Base-by-base conservation (phyloP, 2,113 vertebrate species). In the Xenopus borealis region DNA sequence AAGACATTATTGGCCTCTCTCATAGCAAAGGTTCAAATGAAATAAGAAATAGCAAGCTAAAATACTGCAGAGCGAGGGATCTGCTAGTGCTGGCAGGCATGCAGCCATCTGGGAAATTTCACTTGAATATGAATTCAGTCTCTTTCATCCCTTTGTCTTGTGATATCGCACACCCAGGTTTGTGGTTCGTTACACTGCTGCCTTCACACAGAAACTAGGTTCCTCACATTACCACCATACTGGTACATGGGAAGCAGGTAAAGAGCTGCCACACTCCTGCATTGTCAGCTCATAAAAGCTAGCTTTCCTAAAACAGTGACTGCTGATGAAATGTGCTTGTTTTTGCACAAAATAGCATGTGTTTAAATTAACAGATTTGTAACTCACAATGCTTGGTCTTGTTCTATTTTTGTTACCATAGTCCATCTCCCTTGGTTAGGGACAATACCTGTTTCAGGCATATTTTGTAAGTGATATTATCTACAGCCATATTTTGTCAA, bases 161-260 rank as follows among this genome's bases (percentile, higher is more conserved):
- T 84, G 81, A 78, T 83, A 80, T 88, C 85, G 81, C 83, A 83
- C 62, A 79, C 80, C 69, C 89, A 96, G 97, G 97, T 87, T 94
- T 93, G 93, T 91, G 84, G 93, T 99, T 70, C 95, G 96, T 82
- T 92, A 90, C 53, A 87, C 93, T 83, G 97, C 96, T 81, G 93
- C 90, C 79, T 91, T 93, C 89, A 91, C 86, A 83, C 91, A 94
- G 95, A 96, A 92, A 94, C 92, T 91, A 83, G 92, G 95, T 87
- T 89, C 95, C 90, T 97, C 94, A 98, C 90, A 93, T 99, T 91
- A 99, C 97, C 83, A 95, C 96, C 80, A 88, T 98, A 80, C 87
- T 99, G 92, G 97, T 99, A 89, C 91, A 96, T 81, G 95, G 95
- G 86, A 99, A 97, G 88, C 97, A 99, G 97, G 96, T 99, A 99